Evolutionary conservation across 2,113 vertebrate species (phyloP).

Genomic region (Ciconia boyciana): DNA sequence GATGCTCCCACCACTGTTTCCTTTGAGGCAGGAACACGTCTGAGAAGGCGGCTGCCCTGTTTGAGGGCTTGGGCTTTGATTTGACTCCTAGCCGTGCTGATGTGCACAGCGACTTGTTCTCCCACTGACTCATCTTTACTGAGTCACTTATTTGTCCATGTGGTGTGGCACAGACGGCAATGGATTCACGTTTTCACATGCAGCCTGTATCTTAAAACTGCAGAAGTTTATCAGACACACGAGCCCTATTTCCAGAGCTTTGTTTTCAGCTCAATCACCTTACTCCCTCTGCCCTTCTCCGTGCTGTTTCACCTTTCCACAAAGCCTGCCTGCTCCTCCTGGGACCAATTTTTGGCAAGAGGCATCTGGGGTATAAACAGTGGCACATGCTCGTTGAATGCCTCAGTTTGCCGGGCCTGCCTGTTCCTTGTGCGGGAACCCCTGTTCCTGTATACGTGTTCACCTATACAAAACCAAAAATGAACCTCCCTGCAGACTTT

Average conservation of each 20-base stretch:
- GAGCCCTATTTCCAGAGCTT: background rate
- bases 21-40: background rate
- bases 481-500: background rate
- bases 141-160: background rate
- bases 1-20: background rate
- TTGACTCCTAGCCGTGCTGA: background rate
- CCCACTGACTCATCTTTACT: background rate
- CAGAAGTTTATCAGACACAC: background rate
- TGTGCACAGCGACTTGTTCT: background rate
- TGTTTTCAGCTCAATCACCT: background rate
- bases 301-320: background rate
- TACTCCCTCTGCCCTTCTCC: background rate
- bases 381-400: accelerated
- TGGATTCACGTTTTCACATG: background rate
- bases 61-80: background rate
- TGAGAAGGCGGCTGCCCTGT: background rate
- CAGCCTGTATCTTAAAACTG: background rate
- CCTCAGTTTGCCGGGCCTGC: background rate
- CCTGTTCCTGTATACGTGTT: accelerated
- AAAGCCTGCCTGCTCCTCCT: background rate
- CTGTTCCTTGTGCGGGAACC: background rate
- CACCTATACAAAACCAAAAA: background rate
- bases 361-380: background rate
- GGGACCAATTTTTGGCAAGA: background rate
- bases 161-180: background rate